A percentile compares a stretch with the other conserved stretches of the same genome.
phyloP scores from a whole-genome alignment of 2,113 vertebrate genomes.

The Pseudopodoces humilis region DNA sequence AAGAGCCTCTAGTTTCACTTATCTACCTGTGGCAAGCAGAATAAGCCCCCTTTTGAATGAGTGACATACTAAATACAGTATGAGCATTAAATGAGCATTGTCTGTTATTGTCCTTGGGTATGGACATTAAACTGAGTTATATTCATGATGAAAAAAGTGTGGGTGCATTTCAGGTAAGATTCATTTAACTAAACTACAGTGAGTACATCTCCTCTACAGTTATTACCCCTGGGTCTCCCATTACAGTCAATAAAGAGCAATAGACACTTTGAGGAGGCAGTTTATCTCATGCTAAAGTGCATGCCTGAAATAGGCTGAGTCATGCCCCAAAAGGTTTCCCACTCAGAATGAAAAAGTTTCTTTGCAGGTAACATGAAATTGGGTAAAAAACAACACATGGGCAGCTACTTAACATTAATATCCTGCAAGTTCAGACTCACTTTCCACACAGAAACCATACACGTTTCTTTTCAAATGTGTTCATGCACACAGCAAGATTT shows the following conservation, averaged over 20 bases:
- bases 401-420: background rate
- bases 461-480: background rate
- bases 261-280: background rate
- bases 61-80: background rate
- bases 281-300: background rate
- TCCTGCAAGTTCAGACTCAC: background rate
- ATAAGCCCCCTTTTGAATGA: background rate
- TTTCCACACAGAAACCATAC: background rate
- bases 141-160: background rate
- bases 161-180: background rate
- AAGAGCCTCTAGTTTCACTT: background rate
- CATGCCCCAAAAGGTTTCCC: background rate
- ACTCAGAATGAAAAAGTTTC: background rate
- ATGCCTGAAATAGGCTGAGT: background rate
- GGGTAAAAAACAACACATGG: background rate
- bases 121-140: background rate
- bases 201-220: background rate
- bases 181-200: background rate
- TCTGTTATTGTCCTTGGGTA: background rate
- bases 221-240: background rate
- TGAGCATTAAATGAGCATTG: background rate
- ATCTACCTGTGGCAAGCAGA: background rate
- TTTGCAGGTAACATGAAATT: background rate
- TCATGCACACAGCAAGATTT: background rate
- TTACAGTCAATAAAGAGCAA: constrained; percentile 29